Conservation (phyloP, 2,797 vertebrate genomes). For the Poeciliopsis turneri region DNA sequence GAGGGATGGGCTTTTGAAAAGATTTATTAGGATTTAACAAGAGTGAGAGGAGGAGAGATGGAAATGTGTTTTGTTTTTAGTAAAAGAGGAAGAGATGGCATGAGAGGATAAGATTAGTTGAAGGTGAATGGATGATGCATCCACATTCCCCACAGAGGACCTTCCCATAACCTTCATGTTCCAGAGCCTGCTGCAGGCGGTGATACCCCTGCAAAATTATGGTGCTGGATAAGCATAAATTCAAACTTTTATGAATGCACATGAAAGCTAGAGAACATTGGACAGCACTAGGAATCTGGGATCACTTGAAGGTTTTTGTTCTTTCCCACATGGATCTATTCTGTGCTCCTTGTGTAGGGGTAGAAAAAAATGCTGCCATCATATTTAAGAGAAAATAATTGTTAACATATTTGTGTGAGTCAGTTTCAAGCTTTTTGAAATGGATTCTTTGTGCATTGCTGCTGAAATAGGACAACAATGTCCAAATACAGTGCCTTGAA, state of each 20-base stretch:
- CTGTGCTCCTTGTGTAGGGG: not conserved
- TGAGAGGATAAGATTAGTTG: slow-evolving; percentile 18
- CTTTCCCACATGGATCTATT: slow-evolving; percentile 21
- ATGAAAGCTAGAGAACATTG: not conserved
- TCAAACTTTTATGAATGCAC: slow-evolving; percentile 10
- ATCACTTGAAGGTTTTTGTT: slow-evolving; percentile 25
- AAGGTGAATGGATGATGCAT: slow-evolving; percentile 32
- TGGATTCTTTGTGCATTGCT: not conserved
- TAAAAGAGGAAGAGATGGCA: not conserved
- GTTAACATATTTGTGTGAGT: not conserved
- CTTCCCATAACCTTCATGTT: slow-evolving; percentile 59
- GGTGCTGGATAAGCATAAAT: not conserved
- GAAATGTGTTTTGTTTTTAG: not conserved
- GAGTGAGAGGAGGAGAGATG: slow-evolving; percentile 6
- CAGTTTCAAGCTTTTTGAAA: slow-evolving; percentile 2
- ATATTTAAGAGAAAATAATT: slow-evolving; percentile 3
- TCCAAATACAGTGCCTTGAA: not conserved
- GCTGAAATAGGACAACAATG: not conserved
- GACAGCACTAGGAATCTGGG: slow-evolving; percentile 1
- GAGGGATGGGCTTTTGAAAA: slow-evolving; percentile 7
- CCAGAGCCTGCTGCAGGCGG: slow-evolving; percentile 28
- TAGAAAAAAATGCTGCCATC: not conserved
- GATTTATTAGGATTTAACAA: slow-evolving; percentile 28
- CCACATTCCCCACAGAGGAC: slow-evolving; percentile 39
- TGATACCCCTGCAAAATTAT: slow-evolving; percentile 3